Conservation (phyloP, 2,888 invertebrate species). For the Tenthredo livida region DNA sequence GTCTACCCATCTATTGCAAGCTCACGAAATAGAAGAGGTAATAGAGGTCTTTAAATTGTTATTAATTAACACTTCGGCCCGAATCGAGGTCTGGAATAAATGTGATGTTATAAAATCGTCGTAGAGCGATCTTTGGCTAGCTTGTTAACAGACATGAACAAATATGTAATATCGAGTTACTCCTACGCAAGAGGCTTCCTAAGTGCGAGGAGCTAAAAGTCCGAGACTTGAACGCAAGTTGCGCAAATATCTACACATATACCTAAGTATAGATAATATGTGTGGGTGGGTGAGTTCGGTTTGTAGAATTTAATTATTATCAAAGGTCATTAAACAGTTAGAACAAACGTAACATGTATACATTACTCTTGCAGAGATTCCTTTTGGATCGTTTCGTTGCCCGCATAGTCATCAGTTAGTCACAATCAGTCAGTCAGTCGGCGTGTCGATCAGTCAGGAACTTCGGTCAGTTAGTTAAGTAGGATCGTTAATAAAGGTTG, state of each 20-base stretch:
- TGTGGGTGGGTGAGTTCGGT: slow-evolving; percentile 21
- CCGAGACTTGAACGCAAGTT: neutral
- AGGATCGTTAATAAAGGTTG: slow-evolving; percentile 5
- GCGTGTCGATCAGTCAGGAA: slow-evolving; percentile 36
- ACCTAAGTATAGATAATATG: neutral
- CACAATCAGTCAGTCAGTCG: neutral
- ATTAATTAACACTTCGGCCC: slow-evolving; percentile 27
- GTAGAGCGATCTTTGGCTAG: slow-evolving; percentile 35
- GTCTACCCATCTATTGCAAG: slow-evolving; percentile 73
- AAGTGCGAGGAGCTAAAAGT: neutral
- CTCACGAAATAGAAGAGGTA: slow-evolving; percentile 74
- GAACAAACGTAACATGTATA: slow-evolving; percentile 47
- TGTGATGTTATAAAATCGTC: neutral
- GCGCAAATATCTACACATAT: slow-evolving; percentile 1
- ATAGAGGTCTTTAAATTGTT: slow-evolving; percentile 39
- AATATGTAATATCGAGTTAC: slow-evolving; percentile 5
- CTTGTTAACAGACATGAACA: slow-evolving; percentile 29
- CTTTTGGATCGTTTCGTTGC: neutral
- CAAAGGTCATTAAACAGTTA: slow-evolving; percentile 49
- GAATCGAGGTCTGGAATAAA: neutral
- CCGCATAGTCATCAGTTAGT: slow-evolving; percentile 10
- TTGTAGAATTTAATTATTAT: slow-evolving; percentile 47
- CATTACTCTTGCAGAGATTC: neutral
- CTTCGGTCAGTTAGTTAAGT: slow-evolving; percentile 27
- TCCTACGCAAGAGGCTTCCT: slow-evolving; percentile 3